Evolutionary conservation across 2,888 invertebrate genomes (phyloP), one percentile per base, ranked within the genome.

Genomic region (Tribolium freemani): DNA sequence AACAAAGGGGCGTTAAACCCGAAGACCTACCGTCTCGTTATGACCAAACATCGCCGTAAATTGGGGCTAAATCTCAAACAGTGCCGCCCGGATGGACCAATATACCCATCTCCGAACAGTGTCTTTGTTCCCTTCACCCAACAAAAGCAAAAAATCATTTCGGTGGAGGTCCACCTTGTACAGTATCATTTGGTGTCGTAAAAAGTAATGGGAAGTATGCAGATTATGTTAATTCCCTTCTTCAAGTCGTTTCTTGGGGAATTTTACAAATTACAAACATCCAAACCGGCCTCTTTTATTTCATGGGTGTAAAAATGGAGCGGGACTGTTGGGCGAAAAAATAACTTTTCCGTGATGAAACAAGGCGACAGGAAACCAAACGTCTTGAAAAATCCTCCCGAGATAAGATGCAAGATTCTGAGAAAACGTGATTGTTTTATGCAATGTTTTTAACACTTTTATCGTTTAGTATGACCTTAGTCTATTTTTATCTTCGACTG

Each of bases 381-480:
- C 5, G 51, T 54, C 60, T 46, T 38, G 13, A 60, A 60, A 46
- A 26, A 45, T 60, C n/a, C 5, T n/a, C 13, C 5, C 6, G 5
- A 11, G 46, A 60, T 57, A 57, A 44, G n/a, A 57, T 44, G 38
- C 44, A 16, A 38, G 16, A 16, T 58, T 60, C 60, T 8, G 3
- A 16, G 60, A 60, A 60, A 60, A 60, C 60, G 26, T 46, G 60
- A 60, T 60, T 46, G 60, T 45, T 60, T 60, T 60, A 60, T 60
- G 60, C 60, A 60, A 60, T 60, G 20, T 8, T 20, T 10, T 30
- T 20, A 38, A 16, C 11, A 45, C n/a, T 45, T 31, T 46, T 60
- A 60, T 60, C 60, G 10, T 44, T 60, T 8, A 1, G 26, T 16
- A 20, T 60, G 60, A 60, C 60, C 60, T 60, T 60, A 60, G 46